phyloP scores from a whole-genome alignment of 1,140 invertebrate genomes.

The Brachionus paranguensis region DNA sequence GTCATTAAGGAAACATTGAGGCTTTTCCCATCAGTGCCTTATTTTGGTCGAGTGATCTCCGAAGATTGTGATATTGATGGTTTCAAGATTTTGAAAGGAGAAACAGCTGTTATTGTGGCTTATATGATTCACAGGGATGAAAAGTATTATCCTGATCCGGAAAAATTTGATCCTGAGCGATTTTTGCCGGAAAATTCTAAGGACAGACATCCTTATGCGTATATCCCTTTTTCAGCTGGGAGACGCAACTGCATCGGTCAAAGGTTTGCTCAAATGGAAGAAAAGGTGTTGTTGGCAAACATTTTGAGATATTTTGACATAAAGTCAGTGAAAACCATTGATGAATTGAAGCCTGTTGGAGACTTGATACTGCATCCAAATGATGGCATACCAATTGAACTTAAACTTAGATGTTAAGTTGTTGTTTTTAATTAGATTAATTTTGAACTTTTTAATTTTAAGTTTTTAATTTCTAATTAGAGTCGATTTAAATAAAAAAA shows the following conservation, averaged over 20 bases:
- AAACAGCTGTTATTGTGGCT: constrained; percentile 63
- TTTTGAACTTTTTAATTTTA: neutral
- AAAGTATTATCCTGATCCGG: constrained; percentile 70
- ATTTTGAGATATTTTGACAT: constrained; percentile 72
- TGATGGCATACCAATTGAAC: constrained; percentile 48
- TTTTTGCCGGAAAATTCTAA: constrained; percentile 74
- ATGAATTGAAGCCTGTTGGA: constrained; percentile 49
- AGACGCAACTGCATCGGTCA: constrained; percentile 76
- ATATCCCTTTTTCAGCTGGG: constrained; percentile 79
- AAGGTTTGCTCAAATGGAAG: constrained; percentile 78
- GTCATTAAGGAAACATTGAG: constrained; percentile 62
- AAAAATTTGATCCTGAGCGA: constrained; percentile 80
- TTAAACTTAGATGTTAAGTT: constrained; percentile 53
- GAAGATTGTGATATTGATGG: constrained; percentile 60
- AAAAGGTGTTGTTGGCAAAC: constrained; percentile 75
- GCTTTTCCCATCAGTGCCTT: constrained; percentile 73
- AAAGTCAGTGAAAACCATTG: constrained; percentile 47
- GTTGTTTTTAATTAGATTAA: neutral
- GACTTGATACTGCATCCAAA: constrained; percentile 55
- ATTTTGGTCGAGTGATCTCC: constrained; percentile 67
- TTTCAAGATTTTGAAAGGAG: constrained; percentile 63
- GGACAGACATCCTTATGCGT: constrained; percentile 73
- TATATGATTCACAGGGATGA: constrained; percentile 69
- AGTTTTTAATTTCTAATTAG: neutral
- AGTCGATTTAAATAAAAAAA: neutral